A percentile compares a stretch with the other conserved stretches of the same genome.
Evolutionary conservation across 2,888 invertebrate genomes (phyloP).

Genomic region (Hoplodrina blanda): DNA sequence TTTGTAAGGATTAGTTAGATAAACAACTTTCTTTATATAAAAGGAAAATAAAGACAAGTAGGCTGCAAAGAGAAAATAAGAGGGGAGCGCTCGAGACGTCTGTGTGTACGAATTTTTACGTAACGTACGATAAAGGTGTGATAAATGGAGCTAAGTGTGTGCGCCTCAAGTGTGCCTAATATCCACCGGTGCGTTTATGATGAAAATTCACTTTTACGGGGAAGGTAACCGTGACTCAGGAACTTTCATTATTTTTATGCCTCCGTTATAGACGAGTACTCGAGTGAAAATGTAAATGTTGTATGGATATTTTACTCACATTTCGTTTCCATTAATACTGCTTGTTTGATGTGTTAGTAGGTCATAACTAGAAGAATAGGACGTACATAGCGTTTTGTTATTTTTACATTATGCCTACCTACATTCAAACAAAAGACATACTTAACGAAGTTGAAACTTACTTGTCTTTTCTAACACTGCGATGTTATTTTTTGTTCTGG

Average conservation of each 20-base stretch:
- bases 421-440: too few relatives aligned
- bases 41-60: conserved; percentile 59
- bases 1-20: conserved; percentile 64
- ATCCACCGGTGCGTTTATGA: conserved; percentile 61
- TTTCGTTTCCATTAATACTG: conserved; percentile 16
- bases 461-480: too few relatives aligned
- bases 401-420: not conserved
- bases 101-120: conserved; percentile 61
- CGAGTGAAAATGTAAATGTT: conserved; percentile 38
- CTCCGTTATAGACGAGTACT: conserved; percentile 34
- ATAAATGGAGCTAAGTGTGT: conserved; percentile 67
- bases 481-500: too few relatives aligned
- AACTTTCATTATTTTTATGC: conserved; percentile 53
- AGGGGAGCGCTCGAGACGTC: conserved; percentile 29
- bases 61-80: conserved; percentile 31
- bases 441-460: too few relatives aligned
- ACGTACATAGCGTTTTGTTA: not conserved
- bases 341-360: not conserved
- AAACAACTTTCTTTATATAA: conserved; percentile 62
- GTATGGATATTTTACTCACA: conserved; percentile 11
- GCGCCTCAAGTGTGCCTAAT: conserved; percentile 64
- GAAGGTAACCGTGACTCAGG: conserved; percentile 49
- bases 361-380: not conserved
- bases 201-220: conserved; percentile 56
- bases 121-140: conserved; percentile 67